Evolutionary conservation across 1,140 invertebrate species (phyloP).

Genomic region (Cydia fagiglandana): DNA sequence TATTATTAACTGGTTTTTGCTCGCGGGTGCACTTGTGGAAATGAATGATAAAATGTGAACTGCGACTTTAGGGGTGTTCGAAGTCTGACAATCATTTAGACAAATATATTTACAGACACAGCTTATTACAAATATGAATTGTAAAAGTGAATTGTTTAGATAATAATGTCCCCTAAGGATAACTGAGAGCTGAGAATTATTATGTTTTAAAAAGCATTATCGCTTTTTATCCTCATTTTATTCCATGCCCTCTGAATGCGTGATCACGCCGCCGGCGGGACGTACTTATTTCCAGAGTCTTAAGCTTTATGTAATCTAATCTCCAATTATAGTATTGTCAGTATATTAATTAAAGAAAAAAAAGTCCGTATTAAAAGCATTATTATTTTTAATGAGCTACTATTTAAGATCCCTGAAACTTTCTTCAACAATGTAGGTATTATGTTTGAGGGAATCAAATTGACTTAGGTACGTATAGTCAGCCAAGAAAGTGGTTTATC

Average conservation of each 20-base stretch:
- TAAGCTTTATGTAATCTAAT: constrained; percentile 6
- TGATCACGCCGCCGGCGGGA: constrained; percentile 9
- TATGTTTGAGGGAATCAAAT: too few relatives aligned
- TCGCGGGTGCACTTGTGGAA: constrained; percentile 3
- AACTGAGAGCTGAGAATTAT: not conserved
- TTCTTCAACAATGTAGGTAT: too few relatives aligned
- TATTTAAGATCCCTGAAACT: too few relatives aligned
- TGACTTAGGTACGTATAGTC: too few relatives aligned
- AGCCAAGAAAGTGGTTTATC: too few relatives aligned
- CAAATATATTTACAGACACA: constrained; percentile 1
- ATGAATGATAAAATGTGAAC: not conserved
- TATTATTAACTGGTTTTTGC: constrained; percentile 44
- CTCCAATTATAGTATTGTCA: not conserved
- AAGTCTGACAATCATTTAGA: constrained; percentile 19
- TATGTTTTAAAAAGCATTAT: not conserved
- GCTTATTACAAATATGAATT: not conserved
- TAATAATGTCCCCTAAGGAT: not conserved
- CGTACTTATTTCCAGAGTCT: not conserved
- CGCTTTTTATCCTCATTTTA: constrained; percentile 13
- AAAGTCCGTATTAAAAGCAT: not conserved
- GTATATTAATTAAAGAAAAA: not conserved
- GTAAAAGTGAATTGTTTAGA: too few relatives aligned
- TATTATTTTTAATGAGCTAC: too few relatives aligned
- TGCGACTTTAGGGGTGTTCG: not conserved
- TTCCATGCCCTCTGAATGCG: not conserved